These are phyloP conservation scores for Oophaga pumilio DNA, from an alignment of 2,113 vertebrate genomes.

Conservation along the genomic window DNA sequence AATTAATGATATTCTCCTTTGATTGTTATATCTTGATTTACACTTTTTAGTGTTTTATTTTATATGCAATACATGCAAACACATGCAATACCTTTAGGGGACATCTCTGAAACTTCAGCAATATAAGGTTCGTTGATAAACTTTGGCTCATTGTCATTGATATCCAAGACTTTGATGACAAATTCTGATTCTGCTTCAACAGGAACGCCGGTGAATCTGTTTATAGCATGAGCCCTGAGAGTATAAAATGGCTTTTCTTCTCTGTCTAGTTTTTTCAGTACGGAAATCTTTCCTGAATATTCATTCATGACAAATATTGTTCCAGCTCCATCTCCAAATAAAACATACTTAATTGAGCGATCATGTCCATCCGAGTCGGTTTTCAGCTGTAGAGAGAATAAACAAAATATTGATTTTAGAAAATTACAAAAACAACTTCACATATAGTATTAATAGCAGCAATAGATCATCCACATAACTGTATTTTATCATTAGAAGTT, in stretches of 20 bases:
- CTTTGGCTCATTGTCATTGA: conserved; percentile 88
- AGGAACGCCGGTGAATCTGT: conserved; percentile 72
- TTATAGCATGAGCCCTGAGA: conserved; percentile 82
- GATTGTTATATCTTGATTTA: no score
- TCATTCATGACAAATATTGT: conserved; percentile 80
- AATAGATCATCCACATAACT: no score
- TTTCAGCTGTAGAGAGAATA: conserved; percentile 75
- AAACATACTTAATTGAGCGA: conserved; percentile 75
- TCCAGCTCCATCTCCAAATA: conserved; percentile 83
- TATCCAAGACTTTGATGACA: conserved; percentile 87
- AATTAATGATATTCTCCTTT: no score
- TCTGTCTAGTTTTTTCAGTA: conserved; percentile 79
- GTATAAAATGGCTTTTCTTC: conserved; percentile 85
- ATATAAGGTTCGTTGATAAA: conserved; percentile 90
- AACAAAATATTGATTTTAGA: not conserved
- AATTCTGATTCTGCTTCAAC: conserved; percentile 89
- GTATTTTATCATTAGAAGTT: no score
- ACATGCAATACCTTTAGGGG: conserved; percentile 82
- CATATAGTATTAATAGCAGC: no score
- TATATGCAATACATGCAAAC: no score
- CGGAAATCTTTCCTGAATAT: conserved; percentile 76
- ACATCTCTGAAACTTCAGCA: conserved; percentile 90
- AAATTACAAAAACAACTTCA: not conserved
- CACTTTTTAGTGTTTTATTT: no score
- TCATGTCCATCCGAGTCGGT: conserved; percentile 82